Base-by-base conservation (phyloP, 2,888 invertebrate species). In the Cenopis cana region DNA sequence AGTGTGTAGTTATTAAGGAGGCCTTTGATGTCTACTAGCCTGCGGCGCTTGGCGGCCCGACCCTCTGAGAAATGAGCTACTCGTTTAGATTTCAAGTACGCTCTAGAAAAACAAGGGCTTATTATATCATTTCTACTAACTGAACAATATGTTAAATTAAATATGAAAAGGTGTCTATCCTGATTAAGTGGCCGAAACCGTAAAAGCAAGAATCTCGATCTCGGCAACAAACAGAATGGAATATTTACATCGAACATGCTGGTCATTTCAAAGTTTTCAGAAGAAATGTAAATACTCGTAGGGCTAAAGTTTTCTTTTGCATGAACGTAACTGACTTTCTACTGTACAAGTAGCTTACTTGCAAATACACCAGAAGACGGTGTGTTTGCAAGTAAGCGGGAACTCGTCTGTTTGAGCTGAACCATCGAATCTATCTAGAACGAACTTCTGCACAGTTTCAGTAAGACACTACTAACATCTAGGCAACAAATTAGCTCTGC, bases 21-120 rank as follows among this genome's bases (percentile, higher is more conserved):
- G 46, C 20, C 70, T 70, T 70, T 70, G 70, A 70, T 65, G 70
- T 70, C 54, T 46, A 24, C 29, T 41, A 11, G 65, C 70, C 65
- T 33, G 70, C 36, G 70, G 70, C 65, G 59, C 29, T 24, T 20
- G 38, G 17, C 59, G 50, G 29, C 50, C 18, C 36, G 52, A 11
- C 60, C 46, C 24, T 46, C 46, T 11, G 6, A 14, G 29, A 29
- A 65, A 29, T 29, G 17, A 65, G 46, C 55, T 17, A 55, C 20
- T 46, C 54, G 36, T 41, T 65, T 65, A 65, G 64, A 55, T 55
- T 41, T 46, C 54, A 18, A 55, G 46, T 55, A 12, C 24, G 1
- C 46, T 54, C n/a, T 55, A 14, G 41, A 46, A 65, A 41, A 20
- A 55, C 29, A 46, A 46, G 65, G 10, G n/a, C 9, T 56, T 65